Evolutionary conservation across 2,888 invertebrate genomes (phyloP).

Genomic region (Abscondita cerata): DNA sequence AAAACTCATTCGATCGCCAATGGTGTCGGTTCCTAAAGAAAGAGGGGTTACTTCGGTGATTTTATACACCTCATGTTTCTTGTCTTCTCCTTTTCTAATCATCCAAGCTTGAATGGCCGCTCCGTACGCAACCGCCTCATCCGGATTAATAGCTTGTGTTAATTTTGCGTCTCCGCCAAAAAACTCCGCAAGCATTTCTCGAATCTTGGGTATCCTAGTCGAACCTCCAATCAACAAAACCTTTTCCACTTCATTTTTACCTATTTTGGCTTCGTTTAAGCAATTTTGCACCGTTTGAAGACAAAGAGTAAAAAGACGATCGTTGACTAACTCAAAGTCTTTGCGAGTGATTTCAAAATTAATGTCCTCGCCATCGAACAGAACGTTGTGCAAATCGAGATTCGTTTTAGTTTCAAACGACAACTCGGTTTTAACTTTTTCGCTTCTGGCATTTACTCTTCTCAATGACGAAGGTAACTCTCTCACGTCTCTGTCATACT

Average conservation of each 20-base stretch:
- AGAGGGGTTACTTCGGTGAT: slow-evolving; percentile 20
- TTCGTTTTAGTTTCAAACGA: slow-evolving; percentile 4
- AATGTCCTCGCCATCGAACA: not conserved
- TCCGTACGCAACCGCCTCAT: slow-evolving; percentile 25
- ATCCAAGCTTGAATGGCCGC: slow-evolving; percentile 17
- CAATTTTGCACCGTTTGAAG: slow-evolving; percentile 15
- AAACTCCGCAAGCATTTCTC: slow-evolving; percentile 6
- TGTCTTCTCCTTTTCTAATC: not conserved
- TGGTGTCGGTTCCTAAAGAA: slow-evolving; percentile 13
- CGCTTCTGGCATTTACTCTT: slow-evolving; percentile 8
- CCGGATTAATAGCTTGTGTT: slow-evolving; percentile 14
- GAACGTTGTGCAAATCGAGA: slow-evolving; percentile 11
- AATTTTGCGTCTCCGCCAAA: slow-evolving; percentile 14
- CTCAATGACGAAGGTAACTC: not conserved
- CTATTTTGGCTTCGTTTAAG: slow-evolving; percentile 15
- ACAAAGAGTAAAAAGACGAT: slow-evolving; percentile 3
- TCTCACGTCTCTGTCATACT: slow-evolving; percentile 4
- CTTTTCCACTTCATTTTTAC: slow-evolving; percentile 13
- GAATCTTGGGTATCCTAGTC: slow-evolving; percentile 19
- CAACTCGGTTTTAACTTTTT: slow-evolving; percentile 13
- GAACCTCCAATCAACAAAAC: slow-evolving; percentile 20
- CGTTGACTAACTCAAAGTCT: slow-evolving; percentile 15
- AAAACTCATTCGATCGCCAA: slow-evolving; percentile 17
- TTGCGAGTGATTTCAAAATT: slow-evolving; percentile 9
- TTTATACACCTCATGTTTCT: not conserved